These are phyloP conservation scores for Corythoichthys intestinalis DNA, from an alignment of 2,113 vertebrate species.

Conservation along the genomic window DNA sequence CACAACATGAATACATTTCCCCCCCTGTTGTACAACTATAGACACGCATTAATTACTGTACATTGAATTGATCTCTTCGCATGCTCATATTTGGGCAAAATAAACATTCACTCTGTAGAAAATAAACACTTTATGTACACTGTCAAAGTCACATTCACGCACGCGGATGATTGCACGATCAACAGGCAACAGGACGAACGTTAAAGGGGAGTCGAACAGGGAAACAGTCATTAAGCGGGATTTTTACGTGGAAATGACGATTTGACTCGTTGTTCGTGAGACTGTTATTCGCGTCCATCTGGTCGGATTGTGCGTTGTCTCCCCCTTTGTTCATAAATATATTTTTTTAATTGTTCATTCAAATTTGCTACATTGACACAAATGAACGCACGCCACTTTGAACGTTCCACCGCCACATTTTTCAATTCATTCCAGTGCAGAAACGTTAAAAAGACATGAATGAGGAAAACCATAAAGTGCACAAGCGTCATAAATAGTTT, in stretches of 20 bases:
- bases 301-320: slow-evolving; percentile 50
- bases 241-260: slow-evolving; percentile 1
- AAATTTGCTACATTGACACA: slow-evolving; percentile 52
- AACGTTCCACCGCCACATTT: slow-evolving; percentile 36
- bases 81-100: slow-evolving; percentile 87
- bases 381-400: slow-evolving; percentile 52
- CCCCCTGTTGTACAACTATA: slow-evolving; percentile 75
- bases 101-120: slow-evolving; percentile 82
- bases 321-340: background rate
- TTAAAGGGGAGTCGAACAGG: slow-evolving; percentile 58
- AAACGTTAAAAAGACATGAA: slow-evolving; percentile 44
- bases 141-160: slow-evolving; percentile 78
- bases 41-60: slow-evolving; percentile 78
- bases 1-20: slow-evolving; percentile 81
- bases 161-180: slow-evolving; percentile 64
- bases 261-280: slow-evolving; percentile 28
- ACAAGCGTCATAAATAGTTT: slow-evolving; percentile 65
- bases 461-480: slow-evolving; percentile 71
- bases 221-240: slow-evolving; percentile 44
- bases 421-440: slow-evolving; percentile 44
- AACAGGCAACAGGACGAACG: slow-evolving; percentile 62
- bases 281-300: slow-evolving; percentile 20
- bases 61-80: slow-evolving; percentile 72
- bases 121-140: slow-evolving; percentile 90
- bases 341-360: background rate